Base-by-base conservation (phyloP, 2,888 invertebrate genomes). In the Morinoia aosen region DNA sequence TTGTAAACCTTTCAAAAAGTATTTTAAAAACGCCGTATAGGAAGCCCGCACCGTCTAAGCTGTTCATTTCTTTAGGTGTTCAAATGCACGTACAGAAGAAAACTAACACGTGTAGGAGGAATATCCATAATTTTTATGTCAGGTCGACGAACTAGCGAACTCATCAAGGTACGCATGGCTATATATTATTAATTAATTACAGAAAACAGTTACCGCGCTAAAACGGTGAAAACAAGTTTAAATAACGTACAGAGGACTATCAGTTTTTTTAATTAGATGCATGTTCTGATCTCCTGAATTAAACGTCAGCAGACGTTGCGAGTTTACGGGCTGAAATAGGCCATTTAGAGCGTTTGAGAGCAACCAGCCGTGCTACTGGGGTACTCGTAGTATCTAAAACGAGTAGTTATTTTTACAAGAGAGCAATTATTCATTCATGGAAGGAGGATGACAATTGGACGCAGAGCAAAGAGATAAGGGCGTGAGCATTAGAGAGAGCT, bases 401-500 rank as follows among this genome's bases (percentile, higher is more conserved):
- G 25, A 10, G 25, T 33, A 33, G 91, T 56, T 91, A 40, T n/a
- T 19, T 57, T 56, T 91, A 91, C 57, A 91, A 33, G 25, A 91
- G 40, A 91, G 16, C 16, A 19, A n/a, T 91, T 10, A 91, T 56
- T 56, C 40, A 91, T n/a, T 91, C 57, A 91, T 91, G 48, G 39
- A 56, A 19, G 40, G 91, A 76, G 33, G 76, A 33, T 76, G 76
- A 76, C 25, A 76, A 76, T 16, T 25, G 76, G 10, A 76, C 76
- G 25, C 76, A 76, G 76, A 76, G 76, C 76, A 33, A 19, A 61
- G 76, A 76, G 76, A 76, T 76, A 76, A 76, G 76, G 76, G 25
- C 76, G 33, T 76, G 76, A 33, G 33, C 64, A 64, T 64, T 40
- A 64, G 61, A 95, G 76, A 95, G 95, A 95, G 48, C 56, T 64